phyloP scores from a whole-genome alignment of 2,797 vertebrate species.

The Pempheris klunzingeri region DNA sequence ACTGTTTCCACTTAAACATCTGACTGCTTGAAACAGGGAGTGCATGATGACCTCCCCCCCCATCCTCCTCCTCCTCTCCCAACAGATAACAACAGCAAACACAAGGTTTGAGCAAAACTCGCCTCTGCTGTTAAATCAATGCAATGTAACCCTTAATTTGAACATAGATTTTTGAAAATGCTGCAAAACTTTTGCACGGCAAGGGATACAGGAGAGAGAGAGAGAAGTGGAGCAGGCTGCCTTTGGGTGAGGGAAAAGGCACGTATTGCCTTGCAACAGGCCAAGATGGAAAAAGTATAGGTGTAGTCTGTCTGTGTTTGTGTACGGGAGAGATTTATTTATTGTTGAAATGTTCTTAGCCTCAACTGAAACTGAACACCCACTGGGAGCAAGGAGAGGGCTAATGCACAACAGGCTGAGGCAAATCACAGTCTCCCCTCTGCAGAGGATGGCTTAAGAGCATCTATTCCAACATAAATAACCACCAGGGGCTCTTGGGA shows the following conservation, averaged over 20 bases:
- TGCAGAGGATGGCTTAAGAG: slow-evolving; percentile 51
- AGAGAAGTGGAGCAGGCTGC: background rate
- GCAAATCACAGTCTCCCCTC: slow-evolving; percentile 50
- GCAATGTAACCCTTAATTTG: slow-evolving; percentile 3
- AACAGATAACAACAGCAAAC: slow-evolving; percentile 10
- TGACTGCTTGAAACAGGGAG: slow-evolving; percentile 32
- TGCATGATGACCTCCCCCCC: background rate
- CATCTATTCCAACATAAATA: slow-evolving; percentile 65
- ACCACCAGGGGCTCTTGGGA: slow-evolving; percentile 41
- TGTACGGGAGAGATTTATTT: slow-evolving; percentile 56
- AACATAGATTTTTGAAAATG: slow-evolving; percentile 22
- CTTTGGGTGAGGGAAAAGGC: slow-evolving; percentile 3
- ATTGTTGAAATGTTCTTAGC: slow-evolving; percentile 61
- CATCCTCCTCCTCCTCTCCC: too few relatives aligned
- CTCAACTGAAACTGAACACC: slow-evolving; percentile 66
- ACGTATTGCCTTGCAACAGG: slow-evolving; percentile 7
- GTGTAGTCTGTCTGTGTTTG: slow-evolving; percentile 36
- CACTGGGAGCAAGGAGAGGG: slow-evolving; percentile 57
- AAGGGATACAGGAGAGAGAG: background rate
- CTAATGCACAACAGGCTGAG: slow-evolving; percentile 66
- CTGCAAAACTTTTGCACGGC: slow-evolving; percentile 52
- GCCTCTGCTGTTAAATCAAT: background rate
- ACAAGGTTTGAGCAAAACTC: background rate
- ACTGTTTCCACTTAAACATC: slow-evolving; percentile 56
- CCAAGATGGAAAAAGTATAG: background rate